phyloP scores from a whole-genome alignment of 1,140 invertebrate genomes.

The Eufriesea mexicana region DNA sequence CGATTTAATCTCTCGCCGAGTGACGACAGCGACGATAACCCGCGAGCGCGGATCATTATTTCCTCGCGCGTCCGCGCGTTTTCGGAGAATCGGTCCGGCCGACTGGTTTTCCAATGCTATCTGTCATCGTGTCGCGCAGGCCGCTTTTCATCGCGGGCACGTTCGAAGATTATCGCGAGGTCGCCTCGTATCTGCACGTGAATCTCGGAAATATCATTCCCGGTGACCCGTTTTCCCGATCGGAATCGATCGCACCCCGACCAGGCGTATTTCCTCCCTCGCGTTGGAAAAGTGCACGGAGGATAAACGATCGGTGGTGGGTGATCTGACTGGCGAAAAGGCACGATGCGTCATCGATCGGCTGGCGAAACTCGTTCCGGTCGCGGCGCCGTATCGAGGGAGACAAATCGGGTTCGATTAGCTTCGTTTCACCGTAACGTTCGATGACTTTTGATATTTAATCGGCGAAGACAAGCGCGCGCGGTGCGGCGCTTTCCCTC shows the following conservation, averaged over 20 bases:
- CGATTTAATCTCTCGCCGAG: too few relatives aligned
- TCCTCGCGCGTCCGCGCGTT: too few relatives aligned
- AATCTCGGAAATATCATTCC: not conserved
- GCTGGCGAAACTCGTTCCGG: not conserved
- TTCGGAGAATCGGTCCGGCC: not conserved
- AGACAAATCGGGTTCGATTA: not conserved
- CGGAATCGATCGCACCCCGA: not conserved
- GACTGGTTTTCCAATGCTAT: constrained; percentile 1
- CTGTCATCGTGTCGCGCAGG: not conserved
- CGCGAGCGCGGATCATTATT: not conserved
- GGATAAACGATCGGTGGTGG: too few relatives aligned
- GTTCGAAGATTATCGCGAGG: constrained; percentile 1
- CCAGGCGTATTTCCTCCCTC: too few relatives aligned
- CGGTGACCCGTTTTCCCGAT: not conserved
- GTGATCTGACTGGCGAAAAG: not conserved
- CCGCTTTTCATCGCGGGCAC: not conserved
- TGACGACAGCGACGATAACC: too few relatives aligned
- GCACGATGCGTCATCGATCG: not conserved
- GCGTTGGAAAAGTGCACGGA: too few relatives aligned
- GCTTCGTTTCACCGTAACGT: not conserved
- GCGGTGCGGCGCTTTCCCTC: constrained; percentile 20
- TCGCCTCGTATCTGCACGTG: constrained; percentile 22
- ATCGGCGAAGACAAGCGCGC: constrained; percentile 22
- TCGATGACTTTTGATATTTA: constrained; percentile 45
- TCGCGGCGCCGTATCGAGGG: not conserved